Base-by-base conservation (phyloP, 2,888 invertebrate species). In the Cheilosia soror region DNA sequence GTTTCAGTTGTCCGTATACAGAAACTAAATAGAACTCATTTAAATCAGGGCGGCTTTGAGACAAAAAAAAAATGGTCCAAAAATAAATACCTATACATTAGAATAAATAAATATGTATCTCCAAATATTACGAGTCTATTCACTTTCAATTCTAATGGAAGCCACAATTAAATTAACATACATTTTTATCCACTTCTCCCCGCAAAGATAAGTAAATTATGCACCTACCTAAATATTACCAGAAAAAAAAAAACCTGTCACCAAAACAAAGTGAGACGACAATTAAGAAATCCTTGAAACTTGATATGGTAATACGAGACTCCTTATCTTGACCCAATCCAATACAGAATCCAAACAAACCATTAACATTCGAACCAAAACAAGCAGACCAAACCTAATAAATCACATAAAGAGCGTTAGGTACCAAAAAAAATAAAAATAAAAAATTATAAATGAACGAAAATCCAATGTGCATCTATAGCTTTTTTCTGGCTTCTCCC, bases 201-300 rank as follows among this genome's bases (percentile, higher is more conserved):
- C 20, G 20, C 20, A 9, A 9, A 9, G 3, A 40, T 11, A 40
- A 40, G 11, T 9, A 40, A 40, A 40, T 33, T 6, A 5, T 33
- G 2, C 33, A 5, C 33, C 33, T 33, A 6, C 33, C 33, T 7
- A 7, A 27, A 51, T 49, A 49, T 27, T 25, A 13, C 13, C 3
- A 11, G 11, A 33, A 33, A 33, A 33, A 9, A 33, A 49, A n/a
- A 13, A 25, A 51, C 9, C 1, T 27, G 5, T 15, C 7, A 72
- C 65, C 33, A n/a, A 58, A 72, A 58, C 47, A 77, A 71, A 83
- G 53, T 49, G 51, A 13, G 7, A 49, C 33, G 15, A 31, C 68
- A 78, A 66, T 78, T 83, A 72, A 60, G 42, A 73, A 72, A 72
- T 68, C 83, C 78, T 78, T 83, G 72, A 73, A 78, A 78, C 51